A percentile compares a stretch with the other conserved stretches of the same genome.
Conservation (phyloP, 2,113 vertebrate species). For the Sinocyclocheilus anshuiensis region DNA sequence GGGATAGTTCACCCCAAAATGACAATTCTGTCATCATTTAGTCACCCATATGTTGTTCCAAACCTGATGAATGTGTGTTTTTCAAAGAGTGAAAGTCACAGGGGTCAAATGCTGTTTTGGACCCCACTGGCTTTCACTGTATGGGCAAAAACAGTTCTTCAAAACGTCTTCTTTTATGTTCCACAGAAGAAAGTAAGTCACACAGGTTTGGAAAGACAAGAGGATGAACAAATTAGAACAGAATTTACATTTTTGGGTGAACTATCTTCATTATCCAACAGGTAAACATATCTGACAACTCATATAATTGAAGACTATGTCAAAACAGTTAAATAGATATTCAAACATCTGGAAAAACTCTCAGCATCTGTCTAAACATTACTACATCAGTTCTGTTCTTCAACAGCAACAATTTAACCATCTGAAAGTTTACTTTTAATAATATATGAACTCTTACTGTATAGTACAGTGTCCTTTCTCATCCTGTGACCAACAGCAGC, state of each 20-base stretch:
- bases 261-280: not conserved
- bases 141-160: not conserved
- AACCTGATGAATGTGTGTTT: not conserved
- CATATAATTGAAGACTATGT: not conserved
- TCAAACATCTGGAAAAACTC: conserved; percentile 5
- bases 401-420: not conserved
- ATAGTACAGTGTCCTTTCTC: conserved; percentile 9
- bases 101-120: not conserved
- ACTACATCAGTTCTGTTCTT: not conserved
- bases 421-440: not conserved
- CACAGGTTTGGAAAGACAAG: not conserved
- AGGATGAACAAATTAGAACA: not conserved
- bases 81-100: not conserved
- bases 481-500: conserved; percentile 32
- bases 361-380: conserved; percentile 33
- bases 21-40: not conserved
- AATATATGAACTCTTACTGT: conserved; percentile 32
- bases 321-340: not conserved
- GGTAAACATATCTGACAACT: not conserved
- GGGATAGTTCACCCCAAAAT: not conserved
- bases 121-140: not conserved
- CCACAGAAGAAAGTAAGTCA: not conserved
- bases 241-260: not conserved
- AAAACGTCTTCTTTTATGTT: not conserved
- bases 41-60: not conserved